A percentile compares a stretch with the other conserved stretches of the same genome.
Conservation (phyloP, 2,888 invertebrate genomes). For the Dione juno region DNA sequence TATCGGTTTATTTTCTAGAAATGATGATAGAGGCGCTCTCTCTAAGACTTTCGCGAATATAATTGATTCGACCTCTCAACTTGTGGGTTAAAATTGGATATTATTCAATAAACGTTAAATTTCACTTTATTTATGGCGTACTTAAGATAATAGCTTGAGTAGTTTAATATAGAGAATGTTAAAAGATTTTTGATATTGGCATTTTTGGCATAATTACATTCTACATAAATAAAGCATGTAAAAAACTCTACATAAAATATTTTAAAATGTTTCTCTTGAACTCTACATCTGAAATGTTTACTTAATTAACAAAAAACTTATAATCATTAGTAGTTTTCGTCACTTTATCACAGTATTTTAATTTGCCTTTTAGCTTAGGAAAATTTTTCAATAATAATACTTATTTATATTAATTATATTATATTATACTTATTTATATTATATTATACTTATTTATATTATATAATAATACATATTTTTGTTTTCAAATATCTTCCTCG, state of each 20-base stretch:
- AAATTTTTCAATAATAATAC: no score
- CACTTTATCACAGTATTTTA: no score
- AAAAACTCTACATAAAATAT: not conserved
- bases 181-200: not conserved
- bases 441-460: no score
- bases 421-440: no score
- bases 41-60: conserved; percentile 25
- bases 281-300: no score
- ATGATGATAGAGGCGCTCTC: conserved; percentile 10
- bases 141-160: conserved; percentile 13
- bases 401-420: no score
- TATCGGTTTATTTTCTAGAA: conserved; percentile 15
- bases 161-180: not conserved
- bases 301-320: no score
- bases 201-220: not conserved
- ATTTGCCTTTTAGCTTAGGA: no score
- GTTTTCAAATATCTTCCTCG: no score
- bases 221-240: no score
- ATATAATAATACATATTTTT: no score
- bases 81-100: conserved; percentile 2
- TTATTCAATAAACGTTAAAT: conserved; percentile 21
- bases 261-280: not conserved
- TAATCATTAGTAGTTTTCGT: no score
- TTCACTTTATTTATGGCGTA: conserved; percentile 20
- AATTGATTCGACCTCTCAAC: conserved; percentile 26